Evolutionary conservation across 2,888 invertebrate species (phyloP).

Genomic region (Elgonia sp.): DNA sequence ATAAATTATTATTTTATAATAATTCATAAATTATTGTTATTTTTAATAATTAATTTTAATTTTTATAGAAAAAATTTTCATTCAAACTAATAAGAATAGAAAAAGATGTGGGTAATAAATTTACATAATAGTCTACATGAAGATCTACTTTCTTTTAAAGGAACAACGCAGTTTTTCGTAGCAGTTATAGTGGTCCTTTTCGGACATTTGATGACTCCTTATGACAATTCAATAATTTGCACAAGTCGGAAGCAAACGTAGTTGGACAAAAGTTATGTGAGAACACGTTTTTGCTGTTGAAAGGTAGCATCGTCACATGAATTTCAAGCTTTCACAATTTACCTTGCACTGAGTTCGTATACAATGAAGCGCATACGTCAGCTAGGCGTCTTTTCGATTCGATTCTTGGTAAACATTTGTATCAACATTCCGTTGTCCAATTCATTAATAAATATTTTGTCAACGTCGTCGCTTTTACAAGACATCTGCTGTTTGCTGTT

Average conservation of each 20-base stretch:
- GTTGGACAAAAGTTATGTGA: conserved; percentile 44
- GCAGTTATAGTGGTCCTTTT: too few relatives aligned
- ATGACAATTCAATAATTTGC: conserved; percentile 45
- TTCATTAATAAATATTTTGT: conserved; percentile 22
- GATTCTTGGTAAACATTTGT: conserved; percentile 46
- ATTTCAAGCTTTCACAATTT: conserved; percentile 65
- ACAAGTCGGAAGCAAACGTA: background rate
- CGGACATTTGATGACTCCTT: too few relatives aligned
- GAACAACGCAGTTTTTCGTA: too few relatives aligned
- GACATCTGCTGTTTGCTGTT: too few relatives aligned
- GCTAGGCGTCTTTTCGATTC: conserved; percentile 28
- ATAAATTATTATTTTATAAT: too few relatives aligned
- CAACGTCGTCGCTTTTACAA: background rate
- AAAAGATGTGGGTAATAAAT: too few relatives aligned
- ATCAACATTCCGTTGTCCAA: conserved; percentile 32
- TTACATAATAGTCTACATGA: too few relatives aligned
- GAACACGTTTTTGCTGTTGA: conserved; percentile 55
- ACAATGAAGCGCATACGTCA: conserved; percentile 49
- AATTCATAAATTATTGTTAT: too few relatives aligned
- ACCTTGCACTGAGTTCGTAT: conserved; percentile 45
- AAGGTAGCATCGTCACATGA: conserved; percentile 48
- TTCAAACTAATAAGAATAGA: too few relatives aligned
- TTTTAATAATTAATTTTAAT: too few relatives aligned
- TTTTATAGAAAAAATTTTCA: too few relatives aligned
- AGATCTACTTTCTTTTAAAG: too few relatives aligned